Base-by-base conservation (phyloP, 2,797 vertebrate genomes). In the Gymnodraco acuticeps region DNA sequence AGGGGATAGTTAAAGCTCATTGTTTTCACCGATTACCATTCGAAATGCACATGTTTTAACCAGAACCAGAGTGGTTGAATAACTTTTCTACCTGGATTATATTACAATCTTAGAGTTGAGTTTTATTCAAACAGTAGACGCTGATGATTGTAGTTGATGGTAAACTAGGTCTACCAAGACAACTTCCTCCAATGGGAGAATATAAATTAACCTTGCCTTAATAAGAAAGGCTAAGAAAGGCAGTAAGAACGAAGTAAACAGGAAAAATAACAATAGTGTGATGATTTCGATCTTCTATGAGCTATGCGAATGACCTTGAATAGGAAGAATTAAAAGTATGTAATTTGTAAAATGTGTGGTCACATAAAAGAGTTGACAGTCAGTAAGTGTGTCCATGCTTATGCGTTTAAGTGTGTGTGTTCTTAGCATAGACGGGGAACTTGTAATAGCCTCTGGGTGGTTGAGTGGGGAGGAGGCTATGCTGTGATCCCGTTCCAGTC, bases 401-500 rank as follows among this genome's bases (percentile, higher is more conserved):
- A 10, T 54, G 64, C 45, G 11, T 64, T 10, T 55, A 60, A 45
- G n/a, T 38, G 9, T 48, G 61, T 58, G 60, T 79, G 67, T 8
- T 50, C 45, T 66, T 72, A 31, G 45, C 19, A 46, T 20, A 51
- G 70, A 83, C 15, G 74, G 73, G 77, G 64, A 62, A 75, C 61
- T 68, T 41, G 48, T 65, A 42, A 58, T 33, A 43, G 50, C 72
- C 71, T 62, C 75, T 75, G 50, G 31, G 72, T 65, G 77, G 81
- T 92, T 88, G 85, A 90, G 81, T 68, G 81, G 43, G 58, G 78
- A 82, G 68, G 58, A 76, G 38, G 63, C 64, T 43, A 80, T 78
- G 86, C 76, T 79, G 78, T 85, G 76, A 61, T 70, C 90, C 84
- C 73, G 81, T 95, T 95, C 90, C 91, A 90, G 92, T 94, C 90